These are phyloP conservation scores for Sebastes diaconus DNA, from an alignment of 2,797 vertebrate genomes.

Conservation along the genomic window DNA sequence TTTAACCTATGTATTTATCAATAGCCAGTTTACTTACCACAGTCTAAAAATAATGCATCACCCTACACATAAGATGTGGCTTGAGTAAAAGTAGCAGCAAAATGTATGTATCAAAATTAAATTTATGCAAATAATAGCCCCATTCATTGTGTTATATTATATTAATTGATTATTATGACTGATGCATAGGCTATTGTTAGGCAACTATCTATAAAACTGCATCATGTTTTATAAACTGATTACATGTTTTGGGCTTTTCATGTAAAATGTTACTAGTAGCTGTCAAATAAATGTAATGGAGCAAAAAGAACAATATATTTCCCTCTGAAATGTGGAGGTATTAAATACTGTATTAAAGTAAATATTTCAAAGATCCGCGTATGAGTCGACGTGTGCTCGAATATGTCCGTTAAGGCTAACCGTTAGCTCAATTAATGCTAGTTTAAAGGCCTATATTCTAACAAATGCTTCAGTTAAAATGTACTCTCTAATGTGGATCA, in stretches of 20 bases:
- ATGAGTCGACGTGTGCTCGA: background rate
- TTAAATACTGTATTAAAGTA: background rate
- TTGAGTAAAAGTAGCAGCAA: background rate
- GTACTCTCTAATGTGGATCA: background rate
- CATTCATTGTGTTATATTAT: background rate
- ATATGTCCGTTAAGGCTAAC: background rate
- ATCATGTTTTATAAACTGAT: background rate
- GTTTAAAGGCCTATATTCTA: background rate
- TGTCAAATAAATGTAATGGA: background rate
- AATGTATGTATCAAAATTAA: background rate
- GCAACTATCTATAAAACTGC: background rate
- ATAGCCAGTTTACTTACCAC: background rate
- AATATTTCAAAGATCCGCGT: background rate
- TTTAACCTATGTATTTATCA: background rate
- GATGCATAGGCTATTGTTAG: background rate
- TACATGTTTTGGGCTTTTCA: background rate
- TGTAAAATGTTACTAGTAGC: background rate
- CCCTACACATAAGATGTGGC: background rate
- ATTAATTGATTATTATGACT: background rate
- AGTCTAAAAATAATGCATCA: background rate
- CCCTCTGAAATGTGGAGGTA: background rate
- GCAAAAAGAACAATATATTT: background rate
- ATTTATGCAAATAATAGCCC: background rate
- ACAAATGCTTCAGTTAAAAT: background rate
- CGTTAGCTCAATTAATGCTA: background rate